Percentiles rank a stretch among this genome's conserved stretches.
Conservation (phyloP, 2,888 invertebrate species). For the Tetheella fluctuosa region DNA sequence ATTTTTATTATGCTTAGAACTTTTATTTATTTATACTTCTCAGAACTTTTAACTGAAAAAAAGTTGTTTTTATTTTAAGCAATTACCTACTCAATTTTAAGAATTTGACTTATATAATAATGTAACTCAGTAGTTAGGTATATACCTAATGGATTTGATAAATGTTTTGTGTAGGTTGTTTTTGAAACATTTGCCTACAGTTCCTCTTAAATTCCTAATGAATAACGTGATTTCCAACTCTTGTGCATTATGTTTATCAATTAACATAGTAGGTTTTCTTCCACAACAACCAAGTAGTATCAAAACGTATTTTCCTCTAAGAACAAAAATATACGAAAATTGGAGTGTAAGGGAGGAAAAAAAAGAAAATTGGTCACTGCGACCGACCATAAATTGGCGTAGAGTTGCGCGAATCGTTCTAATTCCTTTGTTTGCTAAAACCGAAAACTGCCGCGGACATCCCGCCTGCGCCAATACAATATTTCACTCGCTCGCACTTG, state of each 20-base stretch:
- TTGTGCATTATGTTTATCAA: neutral
- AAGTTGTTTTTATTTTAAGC: too few relatives aligned
- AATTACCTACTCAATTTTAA: too few relatives aligned
- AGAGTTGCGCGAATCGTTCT: constrained; percentile 68
- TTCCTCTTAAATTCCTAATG: neutral
- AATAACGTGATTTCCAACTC: neutral
- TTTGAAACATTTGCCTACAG: neutral
- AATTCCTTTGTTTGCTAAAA: constrained; percentile 81
- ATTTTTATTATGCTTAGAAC: too few relatives aligned
- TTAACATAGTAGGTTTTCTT: neutral
- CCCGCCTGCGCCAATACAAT: constrained; percentile 62
- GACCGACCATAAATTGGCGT: constrained; percentile 73
- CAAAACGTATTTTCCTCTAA: constrained; percentile 55
- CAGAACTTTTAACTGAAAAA: too few relatives aligned
- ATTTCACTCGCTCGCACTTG: constrained; percentile 75
- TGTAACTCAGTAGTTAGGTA: too few relatives aligned
- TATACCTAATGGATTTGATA: too few relatives aligned
- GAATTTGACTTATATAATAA: too few relatives aligned
- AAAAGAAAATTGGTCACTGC: constrained; percentile 70
- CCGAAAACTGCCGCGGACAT: constrained; percentile 73
- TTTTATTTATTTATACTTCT: too few relatives aligned
- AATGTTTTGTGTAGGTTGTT: too few relatives aligned
- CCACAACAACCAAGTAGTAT: constrained; percentile 26
- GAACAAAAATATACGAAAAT: constrained; percentile 46
- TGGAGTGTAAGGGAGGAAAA: constrained; percentile 49